A percentile compares a stretch with the other conserved stretches of the same genome.
Evolutionary conservation across 2,797 vertebrate genomes (phyloP).

Genomic region (Poeciliopsis infans): DNA sequence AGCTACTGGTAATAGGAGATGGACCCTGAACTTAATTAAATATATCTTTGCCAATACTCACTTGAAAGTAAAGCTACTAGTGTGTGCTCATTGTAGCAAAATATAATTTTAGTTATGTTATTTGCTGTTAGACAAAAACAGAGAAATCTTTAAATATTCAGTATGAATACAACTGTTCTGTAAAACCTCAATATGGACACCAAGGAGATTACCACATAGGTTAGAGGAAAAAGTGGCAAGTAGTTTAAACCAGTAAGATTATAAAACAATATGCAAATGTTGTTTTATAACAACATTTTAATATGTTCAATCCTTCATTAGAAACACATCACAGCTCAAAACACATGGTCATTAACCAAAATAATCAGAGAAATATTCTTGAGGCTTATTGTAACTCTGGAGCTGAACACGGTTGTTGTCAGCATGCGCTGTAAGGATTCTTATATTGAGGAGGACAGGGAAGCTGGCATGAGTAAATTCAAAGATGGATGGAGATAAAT

Average conservation of each 20-base stretch:
- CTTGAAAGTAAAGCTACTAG: slow-evolving; percentile 10
- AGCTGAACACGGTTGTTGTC: not conserved
- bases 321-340: not conserved
- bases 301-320: not conserved
- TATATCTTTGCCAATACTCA: slow-evolving; percentile 9
- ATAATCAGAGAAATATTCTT: not conserved
- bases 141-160: not conserved
- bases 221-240: not conserved
- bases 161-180: not conserved
- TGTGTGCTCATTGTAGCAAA: not conserved
- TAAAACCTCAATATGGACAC: not conserved
- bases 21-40: slow-evolving; percentile 13
- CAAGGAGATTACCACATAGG: not conserved
- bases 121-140: not conserved
- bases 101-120: slow-evolving; percentile 8
- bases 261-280: too few species aligned
- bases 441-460: not conserved
- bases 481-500: not conserved
- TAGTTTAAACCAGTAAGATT: not conserved
- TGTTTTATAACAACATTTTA: too few species aligned
- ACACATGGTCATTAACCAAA: not conserved
- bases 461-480: not conserved
- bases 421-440: not conserved
- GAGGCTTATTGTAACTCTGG: not conserved
- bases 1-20: slow-evolving; percentile 24